A percentile compares a stretch with the other conserved stretches of the same genome.
Conservation (phyloP, 1,140 invertebrate species). For the Procambarus virginalis region DNA sequence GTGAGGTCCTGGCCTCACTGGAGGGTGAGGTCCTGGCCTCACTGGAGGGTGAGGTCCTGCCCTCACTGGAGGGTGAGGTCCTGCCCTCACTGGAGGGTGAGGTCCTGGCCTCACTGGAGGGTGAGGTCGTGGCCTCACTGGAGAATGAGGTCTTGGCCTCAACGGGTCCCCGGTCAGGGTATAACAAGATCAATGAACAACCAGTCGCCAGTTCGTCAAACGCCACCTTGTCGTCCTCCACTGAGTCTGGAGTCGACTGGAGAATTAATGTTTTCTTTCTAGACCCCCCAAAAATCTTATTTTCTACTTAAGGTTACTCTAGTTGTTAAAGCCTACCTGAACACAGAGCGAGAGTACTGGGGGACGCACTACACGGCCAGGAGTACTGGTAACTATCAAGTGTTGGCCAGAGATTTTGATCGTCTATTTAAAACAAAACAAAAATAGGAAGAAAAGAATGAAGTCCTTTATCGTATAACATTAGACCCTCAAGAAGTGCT, state of each 20-base stretch:
- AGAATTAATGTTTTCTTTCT: not conserved
- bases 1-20: too few relatives aligned
- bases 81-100: too few relatives aligned
- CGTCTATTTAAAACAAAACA: not conserved
- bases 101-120: too few relatives aligned
- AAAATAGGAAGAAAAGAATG: not conserved
- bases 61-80: too few relatives aligned
- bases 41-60: too few relatives aligned
- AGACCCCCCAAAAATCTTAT: not conserved
- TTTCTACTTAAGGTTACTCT: not conserved
- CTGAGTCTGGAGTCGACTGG: not conserved
- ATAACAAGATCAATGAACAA: not conserved
- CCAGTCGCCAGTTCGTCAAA: not conserved
- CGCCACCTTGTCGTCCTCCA: not conserved
- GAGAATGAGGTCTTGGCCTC: too few relatives aligned
- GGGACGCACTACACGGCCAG: not conserved
- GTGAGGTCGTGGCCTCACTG: too few relatives aligned
- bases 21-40: too few relatives aligned
- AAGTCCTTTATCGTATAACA: conserved; percentile 8
- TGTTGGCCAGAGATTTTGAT: not conserved
- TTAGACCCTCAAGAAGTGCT: not conserved
- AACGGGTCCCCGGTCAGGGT: not conserved
- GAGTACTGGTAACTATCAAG: not conserved
- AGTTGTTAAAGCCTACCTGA: conserved; percentile 12
- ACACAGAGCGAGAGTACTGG: not conserved